A percentile compares a stretch with the other conserved stretches of the same genome.
Conservation (phyloP, 2,797 vertebrate species). For the Acomys russatus region DNA sequence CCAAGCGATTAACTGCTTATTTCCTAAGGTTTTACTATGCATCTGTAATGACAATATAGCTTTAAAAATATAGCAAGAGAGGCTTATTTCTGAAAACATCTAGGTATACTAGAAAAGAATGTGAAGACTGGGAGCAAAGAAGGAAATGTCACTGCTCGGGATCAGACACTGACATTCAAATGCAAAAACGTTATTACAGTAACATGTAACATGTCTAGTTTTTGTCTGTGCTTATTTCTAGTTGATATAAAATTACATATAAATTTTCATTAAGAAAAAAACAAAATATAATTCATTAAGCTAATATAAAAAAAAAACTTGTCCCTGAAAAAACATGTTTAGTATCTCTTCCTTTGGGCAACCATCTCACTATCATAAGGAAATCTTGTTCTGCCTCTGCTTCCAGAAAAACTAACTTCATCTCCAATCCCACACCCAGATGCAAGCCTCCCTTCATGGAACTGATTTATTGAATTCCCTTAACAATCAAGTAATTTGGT, state of each 20-base stretch:
- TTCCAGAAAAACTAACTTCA: background rate
- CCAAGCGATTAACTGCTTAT: background rate
- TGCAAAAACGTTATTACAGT: background rate
- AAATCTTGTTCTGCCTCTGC: background rate
- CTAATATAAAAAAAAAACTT: background rate
- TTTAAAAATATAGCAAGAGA: background rate
- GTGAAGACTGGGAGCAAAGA: background rate
- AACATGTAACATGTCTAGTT: background rate
- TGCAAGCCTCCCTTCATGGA: background rate
- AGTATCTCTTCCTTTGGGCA: background rate
- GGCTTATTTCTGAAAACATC: background rate
- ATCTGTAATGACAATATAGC: background rate
- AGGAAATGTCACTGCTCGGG: background rate
- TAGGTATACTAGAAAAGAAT: background rate
- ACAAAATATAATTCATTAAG: constrained; percentile 27
- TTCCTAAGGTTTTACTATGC: background rate
- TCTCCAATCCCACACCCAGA: background rate
- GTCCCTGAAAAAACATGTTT: background rate
- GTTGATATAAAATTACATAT: background rate
- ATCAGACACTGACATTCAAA: background rate
- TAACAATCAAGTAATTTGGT: background rate
- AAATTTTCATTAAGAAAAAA: background rate
- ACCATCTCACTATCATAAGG: background rate
- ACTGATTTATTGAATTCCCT: background rate
- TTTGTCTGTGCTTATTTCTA: constrained; percentile 6